A percentile compares a stretch with the other conserved stretches of the same genome.
Evolutionary conservation across 2,888 invertebrate species (phyloP).

Genomic region (Drosophila anomalata): DNA sequence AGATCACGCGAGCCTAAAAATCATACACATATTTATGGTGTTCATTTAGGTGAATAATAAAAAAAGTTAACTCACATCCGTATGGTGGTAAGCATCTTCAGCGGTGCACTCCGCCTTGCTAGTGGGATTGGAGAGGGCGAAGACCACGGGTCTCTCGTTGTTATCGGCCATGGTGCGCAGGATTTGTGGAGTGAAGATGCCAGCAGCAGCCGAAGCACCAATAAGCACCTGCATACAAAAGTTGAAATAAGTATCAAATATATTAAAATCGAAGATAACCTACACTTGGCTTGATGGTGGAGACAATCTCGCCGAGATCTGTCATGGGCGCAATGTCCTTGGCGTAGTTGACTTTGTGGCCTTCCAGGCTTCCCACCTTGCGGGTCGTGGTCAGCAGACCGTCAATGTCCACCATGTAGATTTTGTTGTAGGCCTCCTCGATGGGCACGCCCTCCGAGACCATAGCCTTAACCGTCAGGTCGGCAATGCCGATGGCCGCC

Average conservation of each 20-base stretch:
- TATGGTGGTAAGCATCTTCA: constrained; percentile 95
- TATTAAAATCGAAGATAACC: constrained; percentile 62
- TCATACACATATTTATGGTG: neutral
- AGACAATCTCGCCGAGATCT: constrained; percentile 91
- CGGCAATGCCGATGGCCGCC: constrained; percentile 97
- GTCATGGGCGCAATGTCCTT: constrained; percentile 92
- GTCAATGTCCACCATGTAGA: constrained; percentile 98
- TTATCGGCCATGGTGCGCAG: constrained; percentile 93
- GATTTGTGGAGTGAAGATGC: constrained; percentile 95
- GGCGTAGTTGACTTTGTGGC: constrained; percentile 89
- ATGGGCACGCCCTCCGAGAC: constrained; percentile 87
- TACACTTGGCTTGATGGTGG: constrained; percentile 95
- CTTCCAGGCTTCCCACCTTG: constrained; percentile 87
- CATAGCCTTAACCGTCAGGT: constrained; percentile 95
- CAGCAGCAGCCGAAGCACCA: constrained; percentile 96
- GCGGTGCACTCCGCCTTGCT: constrained; percentile 99
- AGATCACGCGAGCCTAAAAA: constrained; percentile 94
- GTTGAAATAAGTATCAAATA: neutral
- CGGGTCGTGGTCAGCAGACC: constrained; percentile 92
- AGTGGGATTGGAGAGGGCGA: constrained; percentile 99
- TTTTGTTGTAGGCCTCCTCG: constrained; percentile 92
- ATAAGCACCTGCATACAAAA: constrained; percentile 78
- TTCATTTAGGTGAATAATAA: neutral
- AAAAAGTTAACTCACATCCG: constrained; percentile 89
- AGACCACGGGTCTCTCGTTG: constrained; percentile 95